Evolutionary conservation across 2,888 invertebrate genomes (phyloP), one percentile per base, ranked within the genome.

Genomic region (Miltochrista miniata): DNA sequence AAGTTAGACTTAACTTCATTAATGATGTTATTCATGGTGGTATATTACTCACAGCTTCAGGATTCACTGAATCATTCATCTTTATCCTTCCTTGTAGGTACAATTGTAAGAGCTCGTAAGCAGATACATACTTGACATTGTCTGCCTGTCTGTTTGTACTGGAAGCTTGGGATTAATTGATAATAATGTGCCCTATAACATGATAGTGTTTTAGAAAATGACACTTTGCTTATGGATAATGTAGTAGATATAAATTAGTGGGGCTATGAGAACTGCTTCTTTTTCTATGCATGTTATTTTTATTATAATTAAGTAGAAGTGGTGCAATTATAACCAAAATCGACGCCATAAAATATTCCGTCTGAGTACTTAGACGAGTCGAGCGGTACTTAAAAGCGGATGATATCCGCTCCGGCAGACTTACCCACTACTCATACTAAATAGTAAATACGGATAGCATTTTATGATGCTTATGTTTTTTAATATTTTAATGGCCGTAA

Each of bases 371-470:
- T 59, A 45, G 48, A 59, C 54, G 41, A 44, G 51, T 37, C 42
- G 44, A 62, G 52, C 61, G 66, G 69, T 70, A 70, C 75, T 72
- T 54, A 74, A n/a, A 77, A 78, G 74, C 83, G 87, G 89, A 87
- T 85, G 89, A 87, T 85, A 83, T 88, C 90, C 88, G 87, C 70
- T 72, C 72, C 66, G 76, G 70, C 70, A 65, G 18, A 24, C 73
- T 68, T 65, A 72, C 75, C 67, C 72, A 67, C 70, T 70, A 61
- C 74, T 72, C 81, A 81, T 84, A 83, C 69, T 76, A 81, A 83
- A 64, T 67, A 74, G 70, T 63, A 54, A 51, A 62, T 48, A 54
- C 51, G 51, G 45, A 58, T 45, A 57, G 56, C 60, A 61, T 47
- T 61, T 50, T 45, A 54, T 45, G 43, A 58, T 44, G 61, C 56